phyloP scores from a whole-genome alignment of 2,113 vertebrate genomes.

The Amblyornis subalaris region DNA sequence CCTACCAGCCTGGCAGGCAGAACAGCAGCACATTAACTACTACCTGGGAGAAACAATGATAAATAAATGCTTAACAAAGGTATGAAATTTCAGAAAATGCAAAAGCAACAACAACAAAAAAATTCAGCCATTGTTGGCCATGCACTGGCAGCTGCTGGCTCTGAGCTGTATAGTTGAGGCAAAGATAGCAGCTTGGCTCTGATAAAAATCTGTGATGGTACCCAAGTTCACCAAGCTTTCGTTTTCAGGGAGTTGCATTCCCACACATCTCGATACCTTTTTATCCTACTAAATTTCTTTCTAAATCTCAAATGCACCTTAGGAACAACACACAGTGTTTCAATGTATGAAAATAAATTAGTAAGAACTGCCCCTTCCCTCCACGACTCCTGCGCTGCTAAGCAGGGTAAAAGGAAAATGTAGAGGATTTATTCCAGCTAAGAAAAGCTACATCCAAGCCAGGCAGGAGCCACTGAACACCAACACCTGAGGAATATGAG shows the following conservation, averaged over 20 bases:
- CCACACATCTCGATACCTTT: fast-evolving
- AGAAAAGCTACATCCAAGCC: not conserved
- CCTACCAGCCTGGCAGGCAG: not conserved
- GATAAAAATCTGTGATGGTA: not conserved
- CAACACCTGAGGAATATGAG: not conserved
- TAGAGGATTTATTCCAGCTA: not conserved
- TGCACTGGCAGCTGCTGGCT: not conserved
- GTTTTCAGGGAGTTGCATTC: not conserved
- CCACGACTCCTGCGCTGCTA: not conserved
- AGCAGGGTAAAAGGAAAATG: not conserved
- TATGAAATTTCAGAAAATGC: not conserved
- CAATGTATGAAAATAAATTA: not conserved
- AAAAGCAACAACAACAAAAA: not conserved
- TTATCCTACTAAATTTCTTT: not conserved
- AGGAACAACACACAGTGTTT: not conserved
- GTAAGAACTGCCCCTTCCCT: not conserved
- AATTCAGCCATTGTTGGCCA: not conserved
- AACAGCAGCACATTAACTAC: not conserved
- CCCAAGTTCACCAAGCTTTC: not conserved
- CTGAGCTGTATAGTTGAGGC: not conserved
- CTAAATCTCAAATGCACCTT: not conserved
- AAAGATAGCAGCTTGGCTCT: not conserved
- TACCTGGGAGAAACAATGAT: not conserved
- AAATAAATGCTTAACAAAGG: not conserved
- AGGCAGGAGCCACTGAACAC: not conserved